Base-by-base conservation (phyloP, 2,113 vertebrate species). In the Cephalophus harveyi region DNA sequence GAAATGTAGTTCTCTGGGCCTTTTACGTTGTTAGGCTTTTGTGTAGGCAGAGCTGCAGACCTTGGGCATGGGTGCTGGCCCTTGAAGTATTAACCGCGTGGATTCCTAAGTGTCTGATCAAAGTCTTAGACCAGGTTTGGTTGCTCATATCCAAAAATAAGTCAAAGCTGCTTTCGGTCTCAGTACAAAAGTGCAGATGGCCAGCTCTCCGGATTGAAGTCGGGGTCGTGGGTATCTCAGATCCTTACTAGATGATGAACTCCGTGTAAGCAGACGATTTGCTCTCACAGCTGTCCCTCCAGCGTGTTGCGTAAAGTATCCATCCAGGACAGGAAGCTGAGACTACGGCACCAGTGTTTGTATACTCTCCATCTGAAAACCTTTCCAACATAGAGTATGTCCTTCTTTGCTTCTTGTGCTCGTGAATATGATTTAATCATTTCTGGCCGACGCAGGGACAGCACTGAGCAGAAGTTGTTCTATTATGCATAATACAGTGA, bases 371-470 rank as follows among this genome's bases (percentile, higher is more conserved):
- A 10, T 30, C 59, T 54, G 36, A 82, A 89, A 64, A 64, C 74
- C 83, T 90, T 92, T 25, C 52, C 62, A 23, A 8, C 55, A 4
- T 6, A 48, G 52, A 54, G 79, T 54, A 87, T 89, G 33, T 52
- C 57, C 92, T 85, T 15, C 90, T 96, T 55, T 76, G 59, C 85
- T 57, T 96, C 91, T 93, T 86, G 55, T 43, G 55, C 59, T 57
- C 27, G 48, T 91, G 94, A 92, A 3, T 87, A 48, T 62, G 91
- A 93, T 94, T 81, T 78, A 78, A 74, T 97, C 87, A 89, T 83
- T 85, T 95, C 97, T 82, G n/a, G 30, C 79, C 5, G 2, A 43
- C 27, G 76, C 28, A 2, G 90, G 86, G 93, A 86, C 96, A 94
- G 81, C 79, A 59, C 46, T 11, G 59, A 90, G 60, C 48, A 30